Evolutionary conservation across 2,113 vertebrate genomes (phyloP).

Genomic region (Salvelinus sp.): DNA sequence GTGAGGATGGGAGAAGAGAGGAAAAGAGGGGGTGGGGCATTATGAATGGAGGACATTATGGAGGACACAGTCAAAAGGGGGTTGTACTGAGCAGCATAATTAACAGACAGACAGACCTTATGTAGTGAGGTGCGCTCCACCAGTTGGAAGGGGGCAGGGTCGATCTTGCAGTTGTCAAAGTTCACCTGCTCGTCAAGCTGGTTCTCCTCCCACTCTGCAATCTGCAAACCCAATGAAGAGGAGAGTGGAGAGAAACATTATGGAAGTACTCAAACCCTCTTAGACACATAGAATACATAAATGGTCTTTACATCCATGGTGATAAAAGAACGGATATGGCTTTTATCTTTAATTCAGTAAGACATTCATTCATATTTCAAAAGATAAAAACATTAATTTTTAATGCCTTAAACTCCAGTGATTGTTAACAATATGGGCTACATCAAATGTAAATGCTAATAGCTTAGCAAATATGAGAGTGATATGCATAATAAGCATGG

Average conservation of each 20-base stretch:
- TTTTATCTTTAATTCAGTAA: background rate
- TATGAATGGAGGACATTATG: too few species aligned
- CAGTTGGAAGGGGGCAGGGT: conserved; percentile 93
- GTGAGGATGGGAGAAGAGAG: conserved; percentile 8
- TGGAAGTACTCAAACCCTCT: background rate
- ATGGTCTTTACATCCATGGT: too few species aligned
- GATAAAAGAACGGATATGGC: too few species aligned
- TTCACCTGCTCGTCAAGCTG: conserved; percentile 90
- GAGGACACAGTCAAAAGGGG: too few species aligned
- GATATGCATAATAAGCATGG: too few species aligned
- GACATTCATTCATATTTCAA: background rate
- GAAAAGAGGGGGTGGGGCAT: background rate
- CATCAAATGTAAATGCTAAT: too few species aligned
- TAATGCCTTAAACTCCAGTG: too few species aligned
- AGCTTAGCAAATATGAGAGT: too few species aligned
- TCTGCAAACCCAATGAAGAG: conserved; percentile 65
- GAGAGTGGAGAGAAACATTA: background rate
- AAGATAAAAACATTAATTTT: too few species aligned
- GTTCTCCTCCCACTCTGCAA: conserved; percentile 90
- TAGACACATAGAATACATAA: too few species aligned
- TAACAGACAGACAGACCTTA: conserved; percentile 75
- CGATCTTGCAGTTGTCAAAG: conserved; percentile 92
- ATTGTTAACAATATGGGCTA: too few species aligned
- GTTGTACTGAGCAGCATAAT: background rate
- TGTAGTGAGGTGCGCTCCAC: conserved; percentile 92